A percentile compares a stretch with the other conserved stretches of the same genome.
These are phyloP conservation scores for Bactericera cockerelli DNA, from an alignment of 1,140 invertebrate species.

Conservation along the genomic window DNA sequence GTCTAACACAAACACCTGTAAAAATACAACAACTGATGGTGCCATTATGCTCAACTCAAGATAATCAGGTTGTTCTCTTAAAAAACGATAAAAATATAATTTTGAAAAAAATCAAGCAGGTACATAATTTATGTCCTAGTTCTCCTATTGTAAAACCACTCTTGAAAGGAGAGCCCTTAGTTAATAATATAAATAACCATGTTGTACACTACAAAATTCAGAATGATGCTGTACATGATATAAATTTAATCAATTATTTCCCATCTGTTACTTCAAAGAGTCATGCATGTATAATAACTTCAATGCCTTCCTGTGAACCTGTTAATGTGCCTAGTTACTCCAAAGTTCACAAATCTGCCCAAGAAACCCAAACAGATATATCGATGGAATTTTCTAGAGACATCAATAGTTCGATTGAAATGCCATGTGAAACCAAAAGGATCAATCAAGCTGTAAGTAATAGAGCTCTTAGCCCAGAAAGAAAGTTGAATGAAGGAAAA, in stretches of 20 bases:
- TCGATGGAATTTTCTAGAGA: background rate
- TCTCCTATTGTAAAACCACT: background rate
- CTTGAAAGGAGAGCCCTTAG: background rate
- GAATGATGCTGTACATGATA: background rate
- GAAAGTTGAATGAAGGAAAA: no score
- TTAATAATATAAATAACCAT: background rate
- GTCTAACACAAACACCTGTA: background rate
- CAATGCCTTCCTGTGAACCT: background rate
- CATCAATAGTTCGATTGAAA: no score
- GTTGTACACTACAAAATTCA: conserved; percentile 1
- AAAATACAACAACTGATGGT: background rate
- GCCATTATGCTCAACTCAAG: background rate
- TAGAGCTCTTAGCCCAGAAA: no score
- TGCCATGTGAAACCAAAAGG: no score
- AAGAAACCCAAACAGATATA: conserved; percentile 3
- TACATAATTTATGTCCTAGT: background rate
- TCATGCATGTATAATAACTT: background rate
- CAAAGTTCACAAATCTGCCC: background rate
- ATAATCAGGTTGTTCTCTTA: background rate
- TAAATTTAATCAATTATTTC: background rate
- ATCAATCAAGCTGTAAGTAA: no score
- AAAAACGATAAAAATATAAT: background rate
- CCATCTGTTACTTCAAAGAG: background rate
- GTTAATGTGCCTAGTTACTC: background rate
- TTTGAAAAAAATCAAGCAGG: background rate